Evolutionary conservation across 2,797 vertebrate genomes (phyloP), one percentile per base, ranked within the genome.

Genomic region (Cottoperca gobio): DNA sequence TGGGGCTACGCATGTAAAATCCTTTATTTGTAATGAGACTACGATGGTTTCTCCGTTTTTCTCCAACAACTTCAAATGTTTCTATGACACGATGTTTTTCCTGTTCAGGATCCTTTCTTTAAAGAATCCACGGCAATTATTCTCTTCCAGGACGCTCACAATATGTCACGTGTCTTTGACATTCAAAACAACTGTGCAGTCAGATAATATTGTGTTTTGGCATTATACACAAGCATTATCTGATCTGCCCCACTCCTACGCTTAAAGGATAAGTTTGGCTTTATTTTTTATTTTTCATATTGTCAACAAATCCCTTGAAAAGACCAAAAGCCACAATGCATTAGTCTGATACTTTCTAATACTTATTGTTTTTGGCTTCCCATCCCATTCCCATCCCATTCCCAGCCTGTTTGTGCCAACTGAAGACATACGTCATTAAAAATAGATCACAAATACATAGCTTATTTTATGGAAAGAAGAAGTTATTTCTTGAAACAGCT

Each of bases 11-110:
- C 31, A 54, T 40, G 42, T 55, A 24, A 64, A 77, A 19, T 64
- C 58, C 31, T 33, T 64, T 14, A 31, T 53, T 49, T 70, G 28
- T 49, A 67, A 73, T 60, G 31, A 52, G 19, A 53, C 31, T 53
- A 55, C 31, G 7, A 21, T 58, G 28, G 17, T 37, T 52, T 73
- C 6, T 26, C 6, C 12, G 16, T 50, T 42, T 43, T n/a, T 11
- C 48, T 43, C 7, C 48, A 9, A 12, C 45, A 14, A 2, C 50
- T 43, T 24, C 21, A 50, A 71, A 43, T 14, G 5, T 42, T n/a
- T 24, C 23, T 2, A 23, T 8, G 2, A n/a, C n/a, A 6, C 6
- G n/a, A 8, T 35, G 9, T 54, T 53, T 35, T 37, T 3, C 26
- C 12, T 3, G 11, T 54, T 33, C 1, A 17, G 17, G 6, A 21